Evolutionary conservation across 1,140 invertebrate genomes (phyloP), one percentile per base, ranked within the genome.

Genomic region (Eueides isabella): DNA sequence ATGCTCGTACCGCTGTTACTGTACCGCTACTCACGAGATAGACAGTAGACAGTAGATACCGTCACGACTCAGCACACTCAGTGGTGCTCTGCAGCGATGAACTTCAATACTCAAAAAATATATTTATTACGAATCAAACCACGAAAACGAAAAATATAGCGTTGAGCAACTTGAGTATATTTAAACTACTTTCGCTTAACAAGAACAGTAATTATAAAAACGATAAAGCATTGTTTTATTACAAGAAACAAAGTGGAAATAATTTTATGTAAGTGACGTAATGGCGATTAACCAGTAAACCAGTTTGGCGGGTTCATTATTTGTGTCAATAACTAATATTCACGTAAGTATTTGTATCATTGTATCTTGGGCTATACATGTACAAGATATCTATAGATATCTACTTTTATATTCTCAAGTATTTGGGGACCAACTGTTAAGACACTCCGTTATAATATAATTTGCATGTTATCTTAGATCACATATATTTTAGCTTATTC

Each of bases 21-120:
- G 35, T 28, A 5, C 9, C 64, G 64, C 33, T 12, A 16, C 11
- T 41, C 64, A 38, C 64, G 64, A 66, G 64, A 11, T 16, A 11
- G 64, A 19, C 29, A n/a, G n/a, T n/a, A n/a, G n/a, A n/a, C n/a
- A n/a, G n/a, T n/a, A n/a, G n/a, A n/a, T n/a, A 23, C 63, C 9
- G 31, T 64, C 63, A 64, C 64, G 64, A 66, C 33, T 33, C 16
- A 4, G 31, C 33, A 30, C 63, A 38, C 11, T 38, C n/a, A n/a
- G n/a, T n/a, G n/a, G n/a, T n/a, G n/a, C n/a, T n/a, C n/a, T n/a
- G n/a, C n/a, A n/a, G n/a, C n/a, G n/a, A n/a, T n/a, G n/a, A n/a
- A n/a, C n/a, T n/a, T n/a, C n/a, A n/a, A n/a, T n/a, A n/a, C n/a
- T n/a, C n/a, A n/a, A n/a, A n/a, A n/a, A n/a, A n/a, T n/a, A n/a